phyloP scores from a whole-genome alignment of 2,797 vertebrate species.

The Coracias cyanogaster region DNA sequence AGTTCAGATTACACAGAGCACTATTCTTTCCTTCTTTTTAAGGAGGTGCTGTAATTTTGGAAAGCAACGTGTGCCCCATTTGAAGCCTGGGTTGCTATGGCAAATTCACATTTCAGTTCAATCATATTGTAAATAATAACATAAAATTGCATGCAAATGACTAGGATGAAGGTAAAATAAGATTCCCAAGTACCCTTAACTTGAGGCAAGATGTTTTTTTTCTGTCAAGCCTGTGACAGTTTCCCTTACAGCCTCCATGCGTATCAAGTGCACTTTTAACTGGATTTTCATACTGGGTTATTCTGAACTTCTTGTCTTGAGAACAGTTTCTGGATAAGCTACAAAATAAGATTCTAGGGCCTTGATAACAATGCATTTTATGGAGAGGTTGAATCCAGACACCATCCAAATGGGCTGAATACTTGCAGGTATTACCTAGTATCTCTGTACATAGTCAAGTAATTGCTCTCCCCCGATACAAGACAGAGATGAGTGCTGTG shows the following conservation, averaged over 20 bases:
- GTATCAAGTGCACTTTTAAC: not conserved
- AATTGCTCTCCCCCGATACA: not conserved
- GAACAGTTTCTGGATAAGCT: not conserved
- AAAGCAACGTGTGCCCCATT: not conserved
- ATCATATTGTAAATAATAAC: constrained; percentile 30
- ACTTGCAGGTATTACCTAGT: not conserved
- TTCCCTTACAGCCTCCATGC: not conserved
- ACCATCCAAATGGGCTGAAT: not conserved
- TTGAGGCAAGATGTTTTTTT: not conserved
- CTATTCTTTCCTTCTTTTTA: not conserved
- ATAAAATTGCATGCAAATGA: not conserved
- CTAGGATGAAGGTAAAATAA: constrained; percentile 15
- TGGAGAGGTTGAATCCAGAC: not conserved
- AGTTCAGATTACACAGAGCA: not conserved
- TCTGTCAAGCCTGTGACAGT: not conserved
- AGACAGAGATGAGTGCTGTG: not conserved
- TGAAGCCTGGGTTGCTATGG: constrained; percentile 1
- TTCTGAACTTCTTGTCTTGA: not conserved
- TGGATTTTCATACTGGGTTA: not conserved
- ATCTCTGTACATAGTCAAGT: not conserved
- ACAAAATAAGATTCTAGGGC: not conserved
- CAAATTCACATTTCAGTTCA: constrained; percentile 36
- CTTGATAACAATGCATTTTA: not conserved
- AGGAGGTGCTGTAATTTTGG: not conserved
- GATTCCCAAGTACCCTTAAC: not conserved